Evolutionary conservation across 2,888 invertebrate genomes (phyloP), one percentile per base, ranked within the genome.

Genomic region (Scaptomyza parva): DNA sequence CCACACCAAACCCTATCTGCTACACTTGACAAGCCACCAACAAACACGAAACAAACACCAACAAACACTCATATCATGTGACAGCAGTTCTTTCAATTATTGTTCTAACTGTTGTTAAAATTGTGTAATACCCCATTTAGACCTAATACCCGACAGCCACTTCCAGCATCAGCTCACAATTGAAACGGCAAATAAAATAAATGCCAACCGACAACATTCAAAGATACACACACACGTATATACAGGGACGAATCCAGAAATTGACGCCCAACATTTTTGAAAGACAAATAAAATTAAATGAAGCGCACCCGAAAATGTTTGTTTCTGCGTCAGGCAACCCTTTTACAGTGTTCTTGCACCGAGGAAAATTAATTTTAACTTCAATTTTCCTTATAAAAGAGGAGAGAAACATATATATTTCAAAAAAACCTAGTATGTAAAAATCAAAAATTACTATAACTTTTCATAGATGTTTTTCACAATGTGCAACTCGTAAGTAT

Each of bases 201-300:
- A 58, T 61, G 75, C 62, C 66, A 70, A 62, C 62, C 60, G 57
- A 63, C 66, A 61, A 47, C 61, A 35, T 35, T 53, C 57, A 48
- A 60, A 55, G 8, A 63, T 45, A 58, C 45, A 55, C 60, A 43
- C 33, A 48, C 35, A 43, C 41, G 45, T 20, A 43, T 45, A 45
- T 43, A 39, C 48, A 37, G n/a, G n/a, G n/a, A n/a, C n/a, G n/a
- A n/a, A 30, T 64, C 37, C 47, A 41, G 57, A 76, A 87, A 78
- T 78, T 85, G 86, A 82, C 71, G 60, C 72, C 68, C 77, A 77
- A 69, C 60, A 35, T 35, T 70, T 65, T 76, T 76, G 70, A n/a
- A n/a, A 78, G 75, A 61, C 70, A 84, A 86, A 89, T 88, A 83
- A 89, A 89, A 89, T 87, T 88, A 84, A 88, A 87, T 89, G 88